These are phyloP conservation scores for Delia radicum DNA, from an alignment of 1,140 invertebrate genomes.

Conservation along the genomic window DNA sequence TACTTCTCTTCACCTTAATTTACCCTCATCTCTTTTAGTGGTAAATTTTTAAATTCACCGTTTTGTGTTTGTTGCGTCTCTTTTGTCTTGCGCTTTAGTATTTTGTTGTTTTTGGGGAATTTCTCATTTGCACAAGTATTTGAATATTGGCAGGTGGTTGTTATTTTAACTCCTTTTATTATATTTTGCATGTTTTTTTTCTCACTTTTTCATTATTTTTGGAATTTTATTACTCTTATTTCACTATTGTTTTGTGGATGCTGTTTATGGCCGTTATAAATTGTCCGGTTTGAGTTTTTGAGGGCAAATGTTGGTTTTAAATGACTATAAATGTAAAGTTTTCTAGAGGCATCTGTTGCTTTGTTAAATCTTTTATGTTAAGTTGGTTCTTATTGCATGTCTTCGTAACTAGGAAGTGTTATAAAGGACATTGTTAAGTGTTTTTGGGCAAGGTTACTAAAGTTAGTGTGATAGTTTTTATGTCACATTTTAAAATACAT, in stretches of 20 bases:
- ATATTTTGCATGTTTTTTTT: neutral
- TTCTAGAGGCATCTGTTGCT: no score
- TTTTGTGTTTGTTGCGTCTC: neutral
- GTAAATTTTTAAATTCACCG: neutral
- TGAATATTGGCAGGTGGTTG: neutral
- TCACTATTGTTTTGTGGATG: neutral
- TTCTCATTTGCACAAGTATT: neutral
- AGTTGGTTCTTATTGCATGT: no score
- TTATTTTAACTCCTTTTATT: neutral
- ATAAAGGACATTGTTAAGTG: no score
- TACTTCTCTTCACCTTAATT: neutral
- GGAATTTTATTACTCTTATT: neutral
- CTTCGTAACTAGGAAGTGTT: no score
- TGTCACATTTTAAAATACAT: no score
- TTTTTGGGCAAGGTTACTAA: no score
- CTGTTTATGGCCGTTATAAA: neutral
- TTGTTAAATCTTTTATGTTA: no score
- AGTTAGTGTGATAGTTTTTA: no score
- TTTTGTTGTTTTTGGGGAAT: neutral
- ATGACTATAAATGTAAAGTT: neutral
- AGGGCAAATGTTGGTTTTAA: neutral
- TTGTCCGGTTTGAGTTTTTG: neutral
- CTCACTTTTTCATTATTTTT: neutral
- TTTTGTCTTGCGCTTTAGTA: neutral
- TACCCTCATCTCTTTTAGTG: neutral